Conservation (phyloP, 2,113 vertebrate genomes). For the Quiscalus mexicanus region DNA sequence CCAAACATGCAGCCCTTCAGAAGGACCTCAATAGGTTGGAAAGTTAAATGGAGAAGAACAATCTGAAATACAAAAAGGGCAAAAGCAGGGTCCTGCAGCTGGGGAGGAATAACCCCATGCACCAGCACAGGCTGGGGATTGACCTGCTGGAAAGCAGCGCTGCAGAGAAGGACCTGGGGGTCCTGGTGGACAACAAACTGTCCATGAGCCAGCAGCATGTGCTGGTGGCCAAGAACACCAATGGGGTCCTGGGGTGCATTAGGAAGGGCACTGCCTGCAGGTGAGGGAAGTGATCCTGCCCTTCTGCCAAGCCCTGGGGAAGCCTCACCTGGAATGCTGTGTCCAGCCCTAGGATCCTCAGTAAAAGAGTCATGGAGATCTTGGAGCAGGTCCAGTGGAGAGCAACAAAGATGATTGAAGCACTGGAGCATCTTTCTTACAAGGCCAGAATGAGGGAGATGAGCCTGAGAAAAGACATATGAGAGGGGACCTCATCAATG, state of each 20-base stretch:
- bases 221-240: neutral
- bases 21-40: neutral
- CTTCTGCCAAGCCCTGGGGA: neutral
- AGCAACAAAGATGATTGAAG: neutral
- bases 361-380: neutral
- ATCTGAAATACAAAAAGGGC: neutral
- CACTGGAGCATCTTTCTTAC: neutral
- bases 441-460: neutral
- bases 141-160: neutral
- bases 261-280: neutral
- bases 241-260: neutral
- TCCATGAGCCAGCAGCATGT: neutral
- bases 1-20: neutral
- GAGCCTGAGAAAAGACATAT: neutral
- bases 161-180: neutral
- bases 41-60: neutral
- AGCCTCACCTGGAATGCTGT: neutral
- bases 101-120: neutral
- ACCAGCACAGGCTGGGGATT: neutral
- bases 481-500: neutral
- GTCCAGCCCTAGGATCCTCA: neutral
- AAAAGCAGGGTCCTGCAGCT: neutral
- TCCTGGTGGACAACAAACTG: neutral
- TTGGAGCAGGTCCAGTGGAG: neutral
- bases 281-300: neutral